Base-by-base conservation (phyloP, 2,113 vertebrate species). In the Callopanchax toddi region DNA sequence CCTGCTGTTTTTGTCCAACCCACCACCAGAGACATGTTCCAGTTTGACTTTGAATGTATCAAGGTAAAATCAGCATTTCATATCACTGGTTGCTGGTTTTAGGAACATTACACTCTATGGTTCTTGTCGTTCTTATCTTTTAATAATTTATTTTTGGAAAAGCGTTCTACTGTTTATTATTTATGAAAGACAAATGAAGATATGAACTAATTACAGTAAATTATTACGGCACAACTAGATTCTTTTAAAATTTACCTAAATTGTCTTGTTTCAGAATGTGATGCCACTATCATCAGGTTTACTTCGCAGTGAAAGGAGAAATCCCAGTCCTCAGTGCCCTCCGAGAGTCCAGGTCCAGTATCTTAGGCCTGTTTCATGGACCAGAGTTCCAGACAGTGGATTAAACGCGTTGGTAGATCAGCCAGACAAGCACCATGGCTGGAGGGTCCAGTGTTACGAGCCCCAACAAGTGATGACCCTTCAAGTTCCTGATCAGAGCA, bases 1-100 rank as follows among this genome's bases (percentile, higher is more conserved):
- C 95, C 97, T 72, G 97, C 97, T 26, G 96, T 97, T 39, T 99
- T 98, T 87, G 94, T 95, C 74, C 95, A 95, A 87, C 94, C 96
- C 64, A 98, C 96, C 49, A 95, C 93, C 61, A 92, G 90, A 36
- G 93, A 91, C 71, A 91, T 98, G 87, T 99, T 99, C 81, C 96
- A 98, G 80, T 97, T 99, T 92, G 94, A 98, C 68, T 60, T 99
- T 68, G 96, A 95, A 78, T 78, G 90, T 66, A 91, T 96, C 67
- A 97, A 97, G 94, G 97, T 99, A 91, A 90, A 36, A 20, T 7
- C n/a, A n/a, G n/a, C n/a, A n/a, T n/a, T n/a, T n/a, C n/a, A n/a
- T n/a, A n/a, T n/a, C n/a, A n/a, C n/a, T n/a, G n/a, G n/a, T n/a
- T n/a, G n/a, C n/a, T n/a, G n/a, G n/a, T n/a, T n/a, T n/a, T n/a